phyloP scores from a whole-genome alignment of 2,888 invertebrate species.

The Gari tellinella region DNA sequence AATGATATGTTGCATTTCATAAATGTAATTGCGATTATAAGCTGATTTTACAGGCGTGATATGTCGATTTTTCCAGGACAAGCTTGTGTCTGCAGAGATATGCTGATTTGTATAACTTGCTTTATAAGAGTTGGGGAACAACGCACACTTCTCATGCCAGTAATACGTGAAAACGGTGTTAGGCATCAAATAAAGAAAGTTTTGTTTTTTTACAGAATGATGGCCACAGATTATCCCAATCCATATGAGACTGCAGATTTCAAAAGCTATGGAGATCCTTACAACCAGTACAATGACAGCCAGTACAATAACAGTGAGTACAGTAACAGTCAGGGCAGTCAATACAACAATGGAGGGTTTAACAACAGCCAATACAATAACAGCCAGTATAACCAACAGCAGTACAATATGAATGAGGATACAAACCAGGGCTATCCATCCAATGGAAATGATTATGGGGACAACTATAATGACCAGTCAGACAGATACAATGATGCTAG shows the following conservation, averaged over 20 bases:
- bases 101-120: too few species aligned
- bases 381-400: too few species aligned
- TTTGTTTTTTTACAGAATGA: neutral
- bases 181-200: too few species aligned
- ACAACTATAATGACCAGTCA: conserved; percentile 20
- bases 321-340: conserved; percentile 12
- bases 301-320: neutral
- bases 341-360: neutral
- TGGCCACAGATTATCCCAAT: conserved; percentile 45
- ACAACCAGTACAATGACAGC: conserved; percentile 9
- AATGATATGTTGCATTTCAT: too few species aligned
- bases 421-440: neutral
- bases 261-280: conserved; percentile 40
- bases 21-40: too few species aligned
- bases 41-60: too few species aligned
- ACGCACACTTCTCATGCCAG: too few species aligned
- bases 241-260: conserved; percentile 45
- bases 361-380: conserved; percentile 6
- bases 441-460: neutral
- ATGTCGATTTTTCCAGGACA: too few species aligned
- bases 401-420: neutral
- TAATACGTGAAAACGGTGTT: too few species aligned
- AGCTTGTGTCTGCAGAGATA: too few species aligned
- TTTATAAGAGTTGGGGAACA: too few species aligned
- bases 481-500: conserved; percentile 18